A percentile compares a stretch with the other conserved stretches of the same genome.
phyloP scores from a whole-genome alignment of 1,140 invertebrate species.

The Macrobrachium rosenbergii region DNA sequence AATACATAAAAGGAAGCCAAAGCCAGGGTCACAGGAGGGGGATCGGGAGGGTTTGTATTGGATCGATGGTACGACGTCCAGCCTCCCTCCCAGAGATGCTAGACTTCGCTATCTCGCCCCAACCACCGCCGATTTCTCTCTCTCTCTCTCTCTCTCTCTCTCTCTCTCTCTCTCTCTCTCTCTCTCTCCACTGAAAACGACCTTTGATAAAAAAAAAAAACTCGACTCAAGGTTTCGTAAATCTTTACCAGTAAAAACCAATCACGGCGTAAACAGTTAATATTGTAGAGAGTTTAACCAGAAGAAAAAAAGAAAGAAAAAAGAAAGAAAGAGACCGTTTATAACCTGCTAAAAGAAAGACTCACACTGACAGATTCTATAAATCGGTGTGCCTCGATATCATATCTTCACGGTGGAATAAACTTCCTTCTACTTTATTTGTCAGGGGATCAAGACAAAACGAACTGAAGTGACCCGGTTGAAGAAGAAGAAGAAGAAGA shows the following conservation, averaged over 20 bases:
- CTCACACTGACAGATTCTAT: too few relatives aligned
- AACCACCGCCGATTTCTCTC: neutral
- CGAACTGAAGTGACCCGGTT: too few relatives aligned
- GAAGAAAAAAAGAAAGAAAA: neutral
- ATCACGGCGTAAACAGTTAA: neutral
- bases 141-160: too few relatives aligned
- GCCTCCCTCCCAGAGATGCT: constrained; percentile 15
- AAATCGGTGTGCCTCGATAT: too few relatives aligned
- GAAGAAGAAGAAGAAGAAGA: neutral
- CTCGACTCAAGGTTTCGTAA: neutral
- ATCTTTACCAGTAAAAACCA: neutral
- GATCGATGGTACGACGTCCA: constrained; percentile 21
- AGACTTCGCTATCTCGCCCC: constrained; percentile 14
- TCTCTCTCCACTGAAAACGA: neutral
- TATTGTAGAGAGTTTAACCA: neutral
- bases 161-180: too few relatives aligned
- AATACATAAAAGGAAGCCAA: neutral
- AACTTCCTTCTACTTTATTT: too few relatives aligned
- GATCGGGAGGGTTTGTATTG: constrained; percentile 13
- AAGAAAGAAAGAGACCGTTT: too few relatives aligned
- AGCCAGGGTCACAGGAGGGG: neutral
- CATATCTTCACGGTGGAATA: too few relatives aligned
- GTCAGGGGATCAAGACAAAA: too few relatives aligned
- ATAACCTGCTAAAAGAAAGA: too few relatives aligned
- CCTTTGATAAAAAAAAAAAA: neutral